Conservation (phyloP, 2,113 vertebrate genomes). For the Ptyas mucosa region DNA sequence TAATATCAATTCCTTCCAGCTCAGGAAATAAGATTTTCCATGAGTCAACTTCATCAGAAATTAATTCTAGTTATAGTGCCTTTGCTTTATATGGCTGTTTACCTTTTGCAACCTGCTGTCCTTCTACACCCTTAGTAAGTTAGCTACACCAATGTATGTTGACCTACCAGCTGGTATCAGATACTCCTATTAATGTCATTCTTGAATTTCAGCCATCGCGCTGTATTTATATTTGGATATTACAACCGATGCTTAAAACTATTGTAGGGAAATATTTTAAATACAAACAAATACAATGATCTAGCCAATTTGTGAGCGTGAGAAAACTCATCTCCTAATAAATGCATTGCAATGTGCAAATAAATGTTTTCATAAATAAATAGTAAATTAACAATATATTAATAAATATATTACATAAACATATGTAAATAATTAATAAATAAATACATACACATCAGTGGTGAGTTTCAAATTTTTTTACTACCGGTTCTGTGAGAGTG, state of each 20-base stretch:
- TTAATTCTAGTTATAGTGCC: neutral
- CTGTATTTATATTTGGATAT: conserved; percentile 24
- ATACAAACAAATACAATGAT: neutral
- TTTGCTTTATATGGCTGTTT: neutral
- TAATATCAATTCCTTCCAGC: neutral
- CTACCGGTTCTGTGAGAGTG: no score
- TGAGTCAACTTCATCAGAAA: neutral
- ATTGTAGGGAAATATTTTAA: conserved; percentile 5
- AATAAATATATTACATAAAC: no score
- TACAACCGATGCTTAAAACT: conserved; percentile 2
- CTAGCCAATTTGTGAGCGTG: neutral
- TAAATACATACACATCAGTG: no score
- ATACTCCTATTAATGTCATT: conserved; percentile 12
- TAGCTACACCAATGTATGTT: neutral
- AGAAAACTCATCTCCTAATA: neutral
- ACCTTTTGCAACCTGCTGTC: conserved; percentile 16
- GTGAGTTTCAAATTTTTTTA: no score
- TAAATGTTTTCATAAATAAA: neutral
- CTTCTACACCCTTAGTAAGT: conserved; percentile 22
- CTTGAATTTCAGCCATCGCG: neutral
- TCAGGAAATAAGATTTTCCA: neutral
- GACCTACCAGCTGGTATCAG: neutral
- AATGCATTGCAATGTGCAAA: neutral
- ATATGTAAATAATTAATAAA: neutral
- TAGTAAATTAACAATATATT: neutral